Conservation (phyloP, 1,140 invertebrate species). For the Pygmarrhopalites habei region DNA sequence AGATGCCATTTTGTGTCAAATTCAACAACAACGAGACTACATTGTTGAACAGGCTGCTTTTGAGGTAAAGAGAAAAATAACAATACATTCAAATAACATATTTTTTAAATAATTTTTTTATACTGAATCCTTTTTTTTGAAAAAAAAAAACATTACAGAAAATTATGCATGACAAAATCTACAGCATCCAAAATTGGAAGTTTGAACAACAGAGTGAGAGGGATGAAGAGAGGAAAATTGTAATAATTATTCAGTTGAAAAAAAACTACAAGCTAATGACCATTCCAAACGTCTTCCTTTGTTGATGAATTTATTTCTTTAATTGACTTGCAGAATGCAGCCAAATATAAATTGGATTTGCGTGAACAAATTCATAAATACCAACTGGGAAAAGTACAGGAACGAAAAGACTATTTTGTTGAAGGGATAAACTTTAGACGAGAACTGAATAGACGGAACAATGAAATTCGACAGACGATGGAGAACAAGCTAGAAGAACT, state of each 20-base stretch:
- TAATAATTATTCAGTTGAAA: too few relatives aligned
- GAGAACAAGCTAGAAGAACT: constrained; percentile 34
- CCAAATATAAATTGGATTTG: constrained; percentile 32
- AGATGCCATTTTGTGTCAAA: constrained; percentile 27
- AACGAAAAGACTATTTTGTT: constrained; percentile 31
- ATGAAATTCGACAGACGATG: constrained; percentile 29
- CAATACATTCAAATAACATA: too few relatives aligned
- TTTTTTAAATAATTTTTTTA: too few relatives aligned
- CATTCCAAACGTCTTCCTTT: too few relatives aligned
- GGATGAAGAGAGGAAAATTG: constrained; percentile 21
- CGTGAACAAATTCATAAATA: constrained; percentile 37
- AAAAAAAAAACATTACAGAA: too few relatives aligned
- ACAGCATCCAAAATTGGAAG: constrained; percentile 18
- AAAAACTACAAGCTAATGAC: too few relatives aligned
- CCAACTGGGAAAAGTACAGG: constrained; percentile 27
- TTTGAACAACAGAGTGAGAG: constrained; percentile 27
- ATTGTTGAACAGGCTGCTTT: constrained; percentile 28
- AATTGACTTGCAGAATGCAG: constrained; percentile 18
- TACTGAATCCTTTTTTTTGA: too few relatives aligned
- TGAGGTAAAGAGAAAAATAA: too few relatives aligned
- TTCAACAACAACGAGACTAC: constrained; percentile 20
- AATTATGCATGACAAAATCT: constrained; percentile 27
- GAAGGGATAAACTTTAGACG: constrained; percentile 31
- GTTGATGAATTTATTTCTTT: too few relatives aligned
- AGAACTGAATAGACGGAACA: constrained; percentile 14